These are phyloP conservation scores for Eupristina koningsbergeri DNA, from an alignment of 1,140 invertebrate genomes.

Conservation along the genomic window DNA sequence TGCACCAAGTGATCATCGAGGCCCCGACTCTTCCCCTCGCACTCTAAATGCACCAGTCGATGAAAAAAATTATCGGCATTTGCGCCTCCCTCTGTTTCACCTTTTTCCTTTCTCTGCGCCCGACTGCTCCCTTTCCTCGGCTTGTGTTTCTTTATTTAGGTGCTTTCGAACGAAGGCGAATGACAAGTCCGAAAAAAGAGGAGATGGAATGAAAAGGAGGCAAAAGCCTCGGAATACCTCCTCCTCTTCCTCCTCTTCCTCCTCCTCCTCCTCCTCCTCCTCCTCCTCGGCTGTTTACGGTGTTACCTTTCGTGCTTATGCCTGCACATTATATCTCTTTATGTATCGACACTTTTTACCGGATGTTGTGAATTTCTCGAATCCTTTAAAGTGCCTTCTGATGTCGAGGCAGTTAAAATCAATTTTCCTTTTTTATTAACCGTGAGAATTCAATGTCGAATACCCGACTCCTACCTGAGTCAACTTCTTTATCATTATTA, in stretches of 20 bases:
- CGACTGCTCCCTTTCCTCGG: neutral
- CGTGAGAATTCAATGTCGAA: conserved; percentile 19
- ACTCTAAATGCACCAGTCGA: neutral
- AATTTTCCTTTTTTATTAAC: conserved; percentile 13
- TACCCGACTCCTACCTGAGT: neutral
- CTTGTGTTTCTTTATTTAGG: neutral
- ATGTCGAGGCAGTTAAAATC: conserved; percentile 19
- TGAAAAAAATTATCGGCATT: conserved; percentile 29
- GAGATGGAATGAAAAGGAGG: neutral
- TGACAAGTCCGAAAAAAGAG: conserved; percentile 17
- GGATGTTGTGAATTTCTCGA: conserved; percentile 36
- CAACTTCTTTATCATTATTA: neutral
- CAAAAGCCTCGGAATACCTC: conserved; percentile 10
- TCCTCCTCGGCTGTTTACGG: conserved; percentile 1
- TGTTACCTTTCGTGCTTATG: conserved; percentile 25
- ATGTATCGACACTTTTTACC: conserved; percentile 37
- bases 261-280: too few relatives aligned
- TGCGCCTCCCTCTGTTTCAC: neutral
- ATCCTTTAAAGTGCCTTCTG: conserved; percentile 18
- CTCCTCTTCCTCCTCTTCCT: too few relatives aligned
- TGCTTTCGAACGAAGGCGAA: neutral
- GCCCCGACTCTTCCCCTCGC: neutral
- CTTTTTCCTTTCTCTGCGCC: neutral
- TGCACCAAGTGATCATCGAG: conserved; percentile 40
- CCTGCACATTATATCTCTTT: conserved; percentile 19